These are phyloP conservation scores for Drosophila seguyi DNA, from an alignment of 1,140 invertebrate genomes.

Conservation along the genomic window DNA sequence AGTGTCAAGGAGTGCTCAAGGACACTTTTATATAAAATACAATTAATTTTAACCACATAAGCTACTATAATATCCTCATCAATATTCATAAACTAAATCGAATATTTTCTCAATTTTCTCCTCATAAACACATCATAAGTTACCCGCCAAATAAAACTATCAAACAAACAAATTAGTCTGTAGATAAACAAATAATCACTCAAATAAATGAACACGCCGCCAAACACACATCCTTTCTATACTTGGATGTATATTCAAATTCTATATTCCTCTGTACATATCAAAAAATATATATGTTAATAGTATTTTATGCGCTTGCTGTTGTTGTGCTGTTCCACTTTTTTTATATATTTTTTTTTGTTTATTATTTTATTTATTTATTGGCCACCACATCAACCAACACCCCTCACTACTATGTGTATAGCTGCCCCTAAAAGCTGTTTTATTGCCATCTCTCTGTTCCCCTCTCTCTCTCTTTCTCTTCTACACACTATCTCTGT, in stretches of 20 bases:
- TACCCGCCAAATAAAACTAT: slow-evolving; percentile 43
- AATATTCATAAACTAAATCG: slow-evolving; percentile 7
- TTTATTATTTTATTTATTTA: slow-evolving; percentile 38
- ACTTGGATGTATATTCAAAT: slow-evolving; percentile 27
- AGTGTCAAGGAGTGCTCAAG: slow-evolving; percentile 18
- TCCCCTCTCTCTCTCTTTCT: slow-evolving; percentile 12
- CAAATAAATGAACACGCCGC: slow-evolving; percentile 39
- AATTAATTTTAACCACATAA: slow-evolving; percentile 7
- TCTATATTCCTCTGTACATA: slow-evolving; percentile 25
- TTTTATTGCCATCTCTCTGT: slow-evolving; percentile 11
- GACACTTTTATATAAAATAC: not conserved
- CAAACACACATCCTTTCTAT: slow-evolving; percentile 18
- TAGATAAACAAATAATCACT: slow-evolving; percentile 65
- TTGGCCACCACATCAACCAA: slow-evolving; percentile 4
- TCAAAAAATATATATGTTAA: slow-evolving; percentile 41
- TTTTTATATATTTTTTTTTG: slow-evolving; percentile 10
- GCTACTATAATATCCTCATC: not conserved
- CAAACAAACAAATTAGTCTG: slow-evolving; percentile 37
- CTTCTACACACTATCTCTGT: slow-evolving; percentile 30
- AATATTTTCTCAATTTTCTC: slow-evolving; percentile 6
- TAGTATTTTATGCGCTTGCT: slow-evolving; percentile 71
- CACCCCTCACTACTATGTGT: slow-evolving; percentile 2
- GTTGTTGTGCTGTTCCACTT: slow-evolving; percentile 66
- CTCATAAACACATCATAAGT: slow-evolving; percentile 11
- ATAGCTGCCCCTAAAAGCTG: slow-evolving; percentile 27